Conservation (phyloP, 2,113 vertebrate species). For the Upupa epops region DNA sequence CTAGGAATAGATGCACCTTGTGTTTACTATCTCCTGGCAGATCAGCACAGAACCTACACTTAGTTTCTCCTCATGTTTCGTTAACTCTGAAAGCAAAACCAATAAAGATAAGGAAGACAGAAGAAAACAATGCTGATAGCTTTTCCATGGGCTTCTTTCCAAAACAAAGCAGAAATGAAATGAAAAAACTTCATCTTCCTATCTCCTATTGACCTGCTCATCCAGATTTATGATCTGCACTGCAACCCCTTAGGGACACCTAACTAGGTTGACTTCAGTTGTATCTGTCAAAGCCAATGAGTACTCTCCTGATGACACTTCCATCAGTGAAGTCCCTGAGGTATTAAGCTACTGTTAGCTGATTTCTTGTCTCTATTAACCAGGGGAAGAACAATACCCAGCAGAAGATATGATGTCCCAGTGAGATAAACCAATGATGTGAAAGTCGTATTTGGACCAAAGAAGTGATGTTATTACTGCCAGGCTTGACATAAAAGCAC, state of each 20-base stretch:
- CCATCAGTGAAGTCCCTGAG: not conserved
- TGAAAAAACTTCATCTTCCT: not conserved
- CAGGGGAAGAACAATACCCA: not conserved
- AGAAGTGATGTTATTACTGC: not conserved
- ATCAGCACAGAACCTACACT: not conserved
- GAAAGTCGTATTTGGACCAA: not conserved
- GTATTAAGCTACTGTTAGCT: not conserved
- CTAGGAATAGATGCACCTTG: not conserved
- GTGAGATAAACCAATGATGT: not conserved
- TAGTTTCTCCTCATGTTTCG: not conserved
- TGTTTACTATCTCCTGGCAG: not conserved
- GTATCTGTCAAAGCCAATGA: not conserved
- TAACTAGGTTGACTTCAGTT: not conserved
- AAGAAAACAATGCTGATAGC: not conserved
- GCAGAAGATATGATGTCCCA: not conserved
- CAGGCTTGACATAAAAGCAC: not conserved
- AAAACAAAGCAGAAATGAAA: not conserved
- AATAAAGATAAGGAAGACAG: rapidly evolving
- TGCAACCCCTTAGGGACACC: not conserved
- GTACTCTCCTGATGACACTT: not conserved
- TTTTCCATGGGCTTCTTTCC: not conserved
- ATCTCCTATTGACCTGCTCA: not conserved
- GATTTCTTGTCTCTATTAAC: not conserved
- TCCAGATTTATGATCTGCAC: not conserved
- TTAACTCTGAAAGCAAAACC: not conserved